A percentile compares a stretch with the other conserved stretches of the same genome.
These are phyloP conservation scores for Decapterus maruadsi DNA, from an alignment of 2,797 vertebrate species.

Conservation along the genomic window DNA sequence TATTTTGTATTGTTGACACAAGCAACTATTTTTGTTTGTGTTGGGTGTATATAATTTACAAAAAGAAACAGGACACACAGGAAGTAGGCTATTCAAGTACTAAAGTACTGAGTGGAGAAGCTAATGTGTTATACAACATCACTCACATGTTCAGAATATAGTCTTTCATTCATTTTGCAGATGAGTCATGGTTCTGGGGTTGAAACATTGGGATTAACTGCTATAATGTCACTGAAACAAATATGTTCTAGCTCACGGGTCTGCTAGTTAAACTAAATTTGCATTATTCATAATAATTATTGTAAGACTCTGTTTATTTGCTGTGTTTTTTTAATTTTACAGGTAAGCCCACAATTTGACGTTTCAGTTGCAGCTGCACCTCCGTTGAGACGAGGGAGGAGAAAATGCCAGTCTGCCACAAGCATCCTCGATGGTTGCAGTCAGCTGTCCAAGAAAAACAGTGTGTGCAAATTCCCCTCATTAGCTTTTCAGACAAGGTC, in stretches of 20 bases:
- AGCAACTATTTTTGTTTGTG: no score
- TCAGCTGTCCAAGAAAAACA: constrained; percentile 71
- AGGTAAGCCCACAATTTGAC: constrained; percentile 93
- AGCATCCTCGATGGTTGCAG: constrained; percentile 64
- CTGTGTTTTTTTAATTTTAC: constrained; percentile 10
- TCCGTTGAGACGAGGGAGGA: constrained; percentile 67
- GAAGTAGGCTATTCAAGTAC: no score
- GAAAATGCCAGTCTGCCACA: constrained; percentile 58
- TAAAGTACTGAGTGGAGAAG: no score
- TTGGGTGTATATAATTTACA: no score
- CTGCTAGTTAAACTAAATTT: neutral
- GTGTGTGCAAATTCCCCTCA: constrained; percentile 83
- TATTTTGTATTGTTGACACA: no score
- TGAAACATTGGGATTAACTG: neutral
- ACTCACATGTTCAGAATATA: no score
- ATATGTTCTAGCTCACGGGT: neutral
- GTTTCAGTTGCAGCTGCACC: constrained; percentile 45
- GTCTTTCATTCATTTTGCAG: neutral
- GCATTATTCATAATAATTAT: neutral
- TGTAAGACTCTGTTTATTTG: neutral
- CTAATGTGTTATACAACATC: no score
- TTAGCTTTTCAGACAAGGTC: constrained; percentile 83
- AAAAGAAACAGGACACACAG: no score
- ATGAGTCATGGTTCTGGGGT: neutral
- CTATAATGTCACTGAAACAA: neutral